phyloP scores from a whole-genome alignment of 2,797 vertebrate genomes.

The Benthosema pterotum region DNA sequence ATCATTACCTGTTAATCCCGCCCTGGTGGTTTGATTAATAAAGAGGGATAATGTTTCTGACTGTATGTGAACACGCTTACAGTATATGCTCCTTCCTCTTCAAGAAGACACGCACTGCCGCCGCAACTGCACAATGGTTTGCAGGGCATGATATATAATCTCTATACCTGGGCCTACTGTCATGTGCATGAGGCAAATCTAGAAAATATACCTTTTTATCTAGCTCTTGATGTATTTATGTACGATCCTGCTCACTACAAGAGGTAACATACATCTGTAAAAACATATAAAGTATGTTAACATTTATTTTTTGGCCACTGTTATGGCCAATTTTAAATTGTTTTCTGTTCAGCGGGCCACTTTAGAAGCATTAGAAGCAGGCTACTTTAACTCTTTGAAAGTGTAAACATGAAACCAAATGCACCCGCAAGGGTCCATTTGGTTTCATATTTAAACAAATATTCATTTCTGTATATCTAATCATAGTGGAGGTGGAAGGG shows the following conservation, averaged over 20 bases:
- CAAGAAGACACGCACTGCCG: neutral
- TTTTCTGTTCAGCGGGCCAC: neutral
- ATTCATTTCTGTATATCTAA: no score
- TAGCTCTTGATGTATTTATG: neutral
- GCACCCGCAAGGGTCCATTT: no score
- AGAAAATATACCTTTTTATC: neutral
- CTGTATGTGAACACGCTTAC: neutral
- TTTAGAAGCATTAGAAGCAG: no score
- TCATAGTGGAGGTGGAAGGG: no score
- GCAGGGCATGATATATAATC: neutral
- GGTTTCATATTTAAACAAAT: no score
- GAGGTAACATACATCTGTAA: neutral
- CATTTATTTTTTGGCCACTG: no score
- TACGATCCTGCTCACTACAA: neutral
- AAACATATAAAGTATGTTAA: no score
- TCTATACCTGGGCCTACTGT: neutral
- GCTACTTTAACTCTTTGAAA: no score
- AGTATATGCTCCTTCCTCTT: constrained; percentile 1
- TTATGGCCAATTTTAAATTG: neutral
- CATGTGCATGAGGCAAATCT: neutral
- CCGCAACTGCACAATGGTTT: neutral
- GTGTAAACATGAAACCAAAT: no score
- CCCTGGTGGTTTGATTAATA: constrained; percentile 35
- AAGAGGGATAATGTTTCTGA: constrained; percentile 12
- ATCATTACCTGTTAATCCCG: constrained; percentile 47